These are phyloP conservation scores for Hippoglossus hippoglossus DNA, from an alignment of 2,797 vertebrate genomes.

Conservation along the genomic window DNA sequence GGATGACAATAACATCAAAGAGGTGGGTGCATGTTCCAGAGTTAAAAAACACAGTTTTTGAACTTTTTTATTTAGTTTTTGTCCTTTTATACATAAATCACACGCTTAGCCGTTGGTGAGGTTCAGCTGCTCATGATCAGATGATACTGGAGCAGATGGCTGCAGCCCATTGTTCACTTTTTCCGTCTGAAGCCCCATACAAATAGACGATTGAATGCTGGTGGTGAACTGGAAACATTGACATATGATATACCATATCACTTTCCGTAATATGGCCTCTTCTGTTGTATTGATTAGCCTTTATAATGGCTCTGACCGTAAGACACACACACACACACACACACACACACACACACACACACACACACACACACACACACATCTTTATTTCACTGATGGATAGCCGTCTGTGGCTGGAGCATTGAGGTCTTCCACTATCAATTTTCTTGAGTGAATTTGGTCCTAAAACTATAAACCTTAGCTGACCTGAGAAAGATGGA, in stretches of 20 bases:
- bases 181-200: neutral
- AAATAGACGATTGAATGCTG: neutral
- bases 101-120: too few relatives aligned
- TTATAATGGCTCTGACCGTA: conserved; percentile 4
- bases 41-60: neutral
- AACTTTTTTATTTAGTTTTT: neutral
- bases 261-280: neutral
- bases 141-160: conserved; percentile 40
- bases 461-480: neutral
- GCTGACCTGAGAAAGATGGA: neutral
- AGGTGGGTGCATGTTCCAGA: conserved; percentile 66
- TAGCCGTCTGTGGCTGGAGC: neutral
- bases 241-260: neutral
- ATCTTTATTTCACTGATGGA: conserved; percentile 34
- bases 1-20: conserved; percentile 28
- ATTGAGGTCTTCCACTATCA: neutral
- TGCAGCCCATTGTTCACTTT: conserved; percentile 16
- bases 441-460: conserved; percentile 6
- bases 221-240: neutral
- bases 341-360: too few relatives aligned
- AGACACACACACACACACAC: neutral
- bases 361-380: neutral
- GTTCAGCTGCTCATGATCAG: conserved; percentile 26
- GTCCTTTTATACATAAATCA: too few relatives aligned
- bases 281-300: neutral